These are phyloP conservation scores for Luperina nickerlii DNA, from an alignment of 2,888 invertebrate genomes.

Conservation along the genomic window DNA sequence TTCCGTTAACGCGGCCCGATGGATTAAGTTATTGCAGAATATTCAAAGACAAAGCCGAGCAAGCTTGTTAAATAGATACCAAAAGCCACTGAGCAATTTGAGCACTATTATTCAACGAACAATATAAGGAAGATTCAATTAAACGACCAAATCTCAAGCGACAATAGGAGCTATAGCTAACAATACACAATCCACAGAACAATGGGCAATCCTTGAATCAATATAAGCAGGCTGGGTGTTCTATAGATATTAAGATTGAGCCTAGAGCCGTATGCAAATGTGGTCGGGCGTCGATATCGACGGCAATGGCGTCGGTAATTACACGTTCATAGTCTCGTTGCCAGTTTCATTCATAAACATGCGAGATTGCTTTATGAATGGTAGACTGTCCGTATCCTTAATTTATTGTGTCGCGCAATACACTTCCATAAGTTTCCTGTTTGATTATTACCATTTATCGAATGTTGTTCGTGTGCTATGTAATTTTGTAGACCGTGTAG, in stretches of 20 bases:
- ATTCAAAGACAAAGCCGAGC: constrained; percentile 39
- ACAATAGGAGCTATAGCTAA: constrained; percentile 79
- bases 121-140: constrained; percentile 80
- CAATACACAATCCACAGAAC: constrained; percentile 81
- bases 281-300: constrained; percentile 78
- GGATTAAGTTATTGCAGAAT: constrained; percentile 49
- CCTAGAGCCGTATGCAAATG: constrained; percentile 82
- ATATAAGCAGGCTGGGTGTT: constrained; percentile 74
- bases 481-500: constrained; percentile 82
- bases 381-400: constrained; percentile 81
- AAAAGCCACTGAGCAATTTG: constrained; percentile 67
- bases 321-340: constrained; percentile 75
- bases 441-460: constrained; percentile 86
- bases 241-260: constrained; percentile 69
- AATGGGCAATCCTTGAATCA: constrained; percentile 83
- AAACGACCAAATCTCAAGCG: constrained; percentile 75
- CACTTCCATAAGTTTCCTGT: constrained; percentile 85
- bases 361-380: constrained; percentile 87
- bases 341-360: constrained; percentile 88
- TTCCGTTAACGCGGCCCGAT: constrained; percentile 40
- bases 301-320: constrained; percentile 85
- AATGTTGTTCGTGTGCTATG: constrained; percentile 79
- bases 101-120: constrained; percentile 70
- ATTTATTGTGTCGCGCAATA: constrained; percentile 79
- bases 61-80: constrained; percentile 56